These are phyloP conservation scores for Pangasianodon hypophthalmus DNA, from an alignment of 2,113 vertebrate genomes.

Conservation along the genomic window DNA sequence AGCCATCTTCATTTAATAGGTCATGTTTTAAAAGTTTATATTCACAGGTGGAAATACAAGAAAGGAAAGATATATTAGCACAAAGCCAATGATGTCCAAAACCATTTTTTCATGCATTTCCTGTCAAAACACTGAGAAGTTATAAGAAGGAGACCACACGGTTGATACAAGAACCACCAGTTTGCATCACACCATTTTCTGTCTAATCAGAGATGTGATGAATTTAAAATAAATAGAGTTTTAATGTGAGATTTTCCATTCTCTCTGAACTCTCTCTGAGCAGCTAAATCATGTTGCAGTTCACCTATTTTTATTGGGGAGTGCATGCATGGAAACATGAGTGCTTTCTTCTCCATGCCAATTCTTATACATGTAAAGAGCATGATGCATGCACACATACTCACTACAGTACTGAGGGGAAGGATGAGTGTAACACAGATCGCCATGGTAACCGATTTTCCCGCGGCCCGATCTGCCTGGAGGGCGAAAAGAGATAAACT, in stretches of 20 bases:
- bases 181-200: neutral
- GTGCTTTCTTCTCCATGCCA: neutral
- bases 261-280: neutral
- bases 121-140: neutral
- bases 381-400: slow-evolving; percentile 14
- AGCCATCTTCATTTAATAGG: neutral
- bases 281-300: neutral
- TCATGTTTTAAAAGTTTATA: neutral
- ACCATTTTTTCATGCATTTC: neutral
- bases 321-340: neutral
- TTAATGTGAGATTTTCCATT: neutral
- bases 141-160: neutral
- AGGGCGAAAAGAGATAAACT: slow-evolving; percentile 50
- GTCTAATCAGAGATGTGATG: neutral
- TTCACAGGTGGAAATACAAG: neutral
- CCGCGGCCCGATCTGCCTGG: slow-evolving; percentile 63
- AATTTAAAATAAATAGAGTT: neutral
- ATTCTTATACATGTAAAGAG: slow-evolving; percentile 21
- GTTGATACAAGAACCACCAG: neutral
- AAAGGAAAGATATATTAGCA: neutral
- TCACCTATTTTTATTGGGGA: neutral
- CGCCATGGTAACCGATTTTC: slow-evolving; percentile 72
- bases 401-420: slow-evolving; percentile 24
- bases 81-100: neutral
- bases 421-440: slow-evolving; percentile 62